Conservation (phyloP, 2,888 invertebrate species). For the Labia minor region DNA sequence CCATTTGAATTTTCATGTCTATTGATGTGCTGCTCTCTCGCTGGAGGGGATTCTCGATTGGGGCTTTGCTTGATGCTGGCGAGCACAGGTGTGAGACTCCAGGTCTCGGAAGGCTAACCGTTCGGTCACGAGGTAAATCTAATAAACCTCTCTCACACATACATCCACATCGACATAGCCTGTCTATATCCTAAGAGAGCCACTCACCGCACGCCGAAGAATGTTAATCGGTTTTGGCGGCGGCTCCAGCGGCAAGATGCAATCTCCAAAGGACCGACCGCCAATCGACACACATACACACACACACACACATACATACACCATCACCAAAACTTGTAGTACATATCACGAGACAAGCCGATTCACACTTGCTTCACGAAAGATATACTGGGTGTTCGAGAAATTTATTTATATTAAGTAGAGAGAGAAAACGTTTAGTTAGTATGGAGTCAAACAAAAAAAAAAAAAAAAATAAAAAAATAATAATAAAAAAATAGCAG, state of each 20-base stretch:
- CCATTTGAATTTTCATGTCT: too few relatives aligned
- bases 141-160: slow-evolving; percentile 1
- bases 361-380: neutral
- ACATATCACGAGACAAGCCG: neutral
- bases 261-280: slow-evolving; percentile 2
- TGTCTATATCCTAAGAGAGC: neutral
- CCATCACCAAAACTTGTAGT: too few relatives aligned
- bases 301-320: neutral
- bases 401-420: neutral
- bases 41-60: too few relatives aligned
- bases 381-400: neutral
- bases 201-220: slow-evolving; percentile 13
- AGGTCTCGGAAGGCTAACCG: slow-evolving; percentile 3
- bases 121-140: slow-evolving; percentile 13
- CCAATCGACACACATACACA: slow-evolving; percentile 6
- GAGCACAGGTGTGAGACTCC: slow-evolving; percentile 1
- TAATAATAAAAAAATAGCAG: too few relatives aligned
- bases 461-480: too few relatives aligned
- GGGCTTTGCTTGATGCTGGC: neutral
- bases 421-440: too few relatives aligned
- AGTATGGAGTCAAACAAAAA: too few relatives aligned
- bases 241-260: slow-evolving; percentile 13
- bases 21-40: neutral
- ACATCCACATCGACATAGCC: neutral
- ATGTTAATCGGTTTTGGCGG: slow-evolving; percentile 13